Evolutionary conservation across 2,113 vertebrate species (phyloP), one percentile per base, ranked within the genome.

Genomic region (Pachypanchax playfairii): DNA sequence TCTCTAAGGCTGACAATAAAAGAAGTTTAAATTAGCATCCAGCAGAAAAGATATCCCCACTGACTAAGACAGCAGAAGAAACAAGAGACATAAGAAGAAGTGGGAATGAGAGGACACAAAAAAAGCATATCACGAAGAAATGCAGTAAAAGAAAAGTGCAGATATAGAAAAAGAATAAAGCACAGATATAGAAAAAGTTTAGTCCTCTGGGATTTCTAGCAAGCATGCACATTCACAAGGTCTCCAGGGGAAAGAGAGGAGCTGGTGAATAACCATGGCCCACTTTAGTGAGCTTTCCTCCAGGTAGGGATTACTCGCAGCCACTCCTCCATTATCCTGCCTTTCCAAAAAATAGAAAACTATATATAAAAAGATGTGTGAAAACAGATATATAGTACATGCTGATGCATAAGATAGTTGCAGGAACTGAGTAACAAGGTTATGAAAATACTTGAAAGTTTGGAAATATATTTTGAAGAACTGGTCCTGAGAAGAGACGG

Each of bases 261-360:
- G 85, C 68, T 85, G 85, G 88, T 91, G 85, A 91, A 89, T 88
- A 91, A 91, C 77, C 64, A 57, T 91, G 90, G 77, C 91, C 91
- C 90, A 91, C 81, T 91, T 91, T 82, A 87, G 69, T 57, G 65
- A 66, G 76, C 71, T 67, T 67, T 89, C 70, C 84, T 84, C 55
- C 83, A 84, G 79, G 77, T 86, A 84, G 13, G 2, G 21, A 63
- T 60, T 79, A 65, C 65, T 73, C 77, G 67, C 70, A 64, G 64
- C 59, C 60, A 70, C 61, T 63, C 68, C 52, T 63, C 59, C 65
- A 67, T 46, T n/a, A 4, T 46, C 38, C 41, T 57, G 26, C 50
- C 6, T 17, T 41, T 29, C 39, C 71, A 68, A 52, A 53, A 76
- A 51, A 80, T 31, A 73, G 42, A 60, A 24, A 38, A 29, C 31